These are phyloP conservation scores for Philotrypesis tridentata DNA, from an alignment of 1,140 invertebrate genomes.

Conservation along the genomic window DNA sequence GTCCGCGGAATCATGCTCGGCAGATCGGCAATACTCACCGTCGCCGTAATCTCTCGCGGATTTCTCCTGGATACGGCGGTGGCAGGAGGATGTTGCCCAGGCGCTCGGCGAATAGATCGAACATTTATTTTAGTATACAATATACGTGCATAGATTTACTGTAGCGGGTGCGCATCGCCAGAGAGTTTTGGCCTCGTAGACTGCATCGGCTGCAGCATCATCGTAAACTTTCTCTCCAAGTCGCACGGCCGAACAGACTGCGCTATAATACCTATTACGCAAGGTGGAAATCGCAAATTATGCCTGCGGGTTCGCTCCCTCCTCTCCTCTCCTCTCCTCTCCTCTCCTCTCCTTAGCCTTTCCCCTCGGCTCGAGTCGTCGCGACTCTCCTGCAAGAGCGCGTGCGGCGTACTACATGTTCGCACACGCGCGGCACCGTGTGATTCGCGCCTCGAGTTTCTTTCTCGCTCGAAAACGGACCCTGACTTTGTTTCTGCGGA, in stretches of 20 bases:
- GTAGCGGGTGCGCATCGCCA: neutral
- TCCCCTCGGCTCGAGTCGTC: too few relatives aligned
- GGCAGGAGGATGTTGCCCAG: neutral
- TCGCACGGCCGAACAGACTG: neutral
- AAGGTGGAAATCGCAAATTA: constrained; percentile 33
- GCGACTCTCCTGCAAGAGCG: neutral
- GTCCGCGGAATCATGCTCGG: neutral
- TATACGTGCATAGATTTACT: neutral
- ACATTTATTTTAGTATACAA: constrained; percentile 44
- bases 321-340: neutral
- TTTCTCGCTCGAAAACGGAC: neutral
- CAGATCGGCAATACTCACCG: too few relatives aligned
- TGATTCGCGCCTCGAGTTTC: neutral
- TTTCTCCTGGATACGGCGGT: neutral
- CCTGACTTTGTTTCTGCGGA: constrained; percentile 30
- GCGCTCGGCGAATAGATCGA: constrained; percentile 15
- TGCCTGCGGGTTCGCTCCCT: neutral
- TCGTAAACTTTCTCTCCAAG: constrained; percentile 41
- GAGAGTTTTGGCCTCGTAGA: neutral
- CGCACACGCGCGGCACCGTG: too few relatives aligned
- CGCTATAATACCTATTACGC: constrained; percentile 31
- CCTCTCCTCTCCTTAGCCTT: too few relatives aligned
- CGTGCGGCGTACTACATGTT: neutral
- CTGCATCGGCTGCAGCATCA: neutral
- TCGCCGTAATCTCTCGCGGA: too few relatives aligned